Evolutionary conservation across 2,113 vertebrate species (phyloP).

Genomic region (Lipotes vexillifer): DNA sequence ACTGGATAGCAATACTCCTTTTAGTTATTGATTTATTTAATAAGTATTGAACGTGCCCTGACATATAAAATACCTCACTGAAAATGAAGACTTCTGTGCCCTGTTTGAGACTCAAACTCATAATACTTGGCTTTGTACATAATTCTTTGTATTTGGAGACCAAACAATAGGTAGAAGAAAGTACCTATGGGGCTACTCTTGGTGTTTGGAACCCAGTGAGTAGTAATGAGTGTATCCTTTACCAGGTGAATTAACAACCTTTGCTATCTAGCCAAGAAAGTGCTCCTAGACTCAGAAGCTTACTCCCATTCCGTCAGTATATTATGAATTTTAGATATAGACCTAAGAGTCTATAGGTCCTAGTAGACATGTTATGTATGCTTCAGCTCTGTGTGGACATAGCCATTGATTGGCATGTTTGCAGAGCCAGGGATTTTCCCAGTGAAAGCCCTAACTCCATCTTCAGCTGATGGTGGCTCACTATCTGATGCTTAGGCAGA

Average conservation of each 20-base stretch:
- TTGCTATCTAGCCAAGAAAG: background rate
- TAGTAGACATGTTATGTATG: background rate
- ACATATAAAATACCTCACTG: background rate
- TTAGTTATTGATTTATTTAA: background rate
- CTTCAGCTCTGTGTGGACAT: background rate
- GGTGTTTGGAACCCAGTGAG: background rate
- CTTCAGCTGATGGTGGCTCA: background rate
- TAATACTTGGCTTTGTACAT: background rate
- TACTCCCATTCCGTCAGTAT: background rate
- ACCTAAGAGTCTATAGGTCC: background rate
- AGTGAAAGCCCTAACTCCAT: background rate
- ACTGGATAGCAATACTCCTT: background rate
- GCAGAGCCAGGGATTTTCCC: background rate
- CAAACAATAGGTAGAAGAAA: background rate
- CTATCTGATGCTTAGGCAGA: background rate
- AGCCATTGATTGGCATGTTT: background rate
- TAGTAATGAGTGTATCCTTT: background rate
- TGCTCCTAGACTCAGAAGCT: background rate
- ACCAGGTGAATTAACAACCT: background rate
- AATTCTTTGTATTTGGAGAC: background rate
- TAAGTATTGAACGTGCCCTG: background rate
- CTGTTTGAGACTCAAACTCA: background rate
- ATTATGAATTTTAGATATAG: background rate
- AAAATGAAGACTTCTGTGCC: background rate
- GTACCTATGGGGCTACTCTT: background rate